Conservation (phyloP, 1,140 invertebrate species). For the Aplysia californica region DNA sequence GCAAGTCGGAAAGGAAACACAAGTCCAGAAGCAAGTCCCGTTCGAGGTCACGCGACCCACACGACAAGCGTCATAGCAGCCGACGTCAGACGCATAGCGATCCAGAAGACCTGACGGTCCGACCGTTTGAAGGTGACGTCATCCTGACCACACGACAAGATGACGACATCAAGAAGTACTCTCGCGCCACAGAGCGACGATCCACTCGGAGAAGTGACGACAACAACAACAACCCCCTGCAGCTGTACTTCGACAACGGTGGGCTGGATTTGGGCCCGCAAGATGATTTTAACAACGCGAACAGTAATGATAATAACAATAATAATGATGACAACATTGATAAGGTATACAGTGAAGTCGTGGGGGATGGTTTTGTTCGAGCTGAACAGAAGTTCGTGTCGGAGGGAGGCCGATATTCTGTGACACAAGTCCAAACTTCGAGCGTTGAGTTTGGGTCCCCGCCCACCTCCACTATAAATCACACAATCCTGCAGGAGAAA, state of each 20-base stretch:
- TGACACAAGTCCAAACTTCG: slow-evolving; percentile 1
- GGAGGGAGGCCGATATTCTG: not conserved
- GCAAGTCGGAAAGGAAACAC: not conserved
- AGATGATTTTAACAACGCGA: not conserved
- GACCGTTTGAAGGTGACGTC: slow-evolving; percentile 25
- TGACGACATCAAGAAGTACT: slow-evolving; percentile 10
- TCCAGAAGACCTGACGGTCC: too few relatives aligned
- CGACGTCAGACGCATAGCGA: not conserved
- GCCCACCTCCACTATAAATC: too few relatives aligned
- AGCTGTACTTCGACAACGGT: not conserved
- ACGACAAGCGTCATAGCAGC: slow-evolving; percentile 6
- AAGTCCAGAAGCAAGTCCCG: not conserved
- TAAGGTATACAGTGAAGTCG: too few relatives aligned
- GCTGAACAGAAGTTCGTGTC: not conserved
- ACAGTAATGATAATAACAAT: too few relatives aligned
- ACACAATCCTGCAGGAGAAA: not conserved
- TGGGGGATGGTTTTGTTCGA: too few relatives aligned
- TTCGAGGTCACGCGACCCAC: not conserved
- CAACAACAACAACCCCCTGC: slow-evolving; percentile 8
- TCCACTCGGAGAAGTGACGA: not conserved
- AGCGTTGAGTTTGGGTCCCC: not conserved
- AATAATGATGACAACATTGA: too few relatives aligned
- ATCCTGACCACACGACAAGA: slow-evolving; percentile 24
- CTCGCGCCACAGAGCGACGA: not conserved
- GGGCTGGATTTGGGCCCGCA: not conserved